Conservation (phyloP, 2,113 vertebrate species). For the Ameiurus melas region DNA sequence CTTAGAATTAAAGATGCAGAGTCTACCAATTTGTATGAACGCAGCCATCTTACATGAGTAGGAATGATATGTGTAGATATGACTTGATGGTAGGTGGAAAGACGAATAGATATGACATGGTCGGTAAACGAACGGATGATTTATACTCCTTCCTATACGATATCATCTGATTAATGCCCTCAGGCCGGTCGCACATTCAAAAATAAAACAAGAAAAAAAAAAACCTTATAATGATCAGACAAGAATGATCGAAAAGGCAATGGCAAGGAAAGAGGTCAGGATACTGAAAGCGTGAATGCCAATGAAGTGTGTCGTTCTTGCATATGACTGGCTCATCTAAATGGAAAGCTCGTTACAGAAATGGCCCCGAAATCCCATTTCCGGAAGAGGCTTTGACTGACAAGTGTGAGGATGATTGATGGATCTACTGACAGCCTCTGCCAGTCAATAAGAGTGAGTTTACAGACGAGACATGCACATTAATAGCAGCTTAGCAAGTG, state of each 20-base stretch:
- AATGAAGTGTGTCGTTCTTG: constrained; percentile 24
- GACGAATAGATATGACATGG: not conserved
- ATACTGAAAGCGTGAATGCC: not conserved
- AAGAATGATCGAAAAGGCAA: constrained; percentile 1
- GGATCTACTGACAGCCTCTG: constrained; percentile 19
- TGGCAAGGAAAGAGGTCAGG: not conserved
- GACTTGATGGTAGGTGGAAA: not conserved
- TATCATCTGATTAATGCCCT: not conserved
- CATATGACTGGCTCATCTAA: constrained; percentile 13
- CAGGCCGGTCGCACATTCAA: not conserved
- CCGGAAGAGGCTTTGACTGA: constrained; percentile 9
- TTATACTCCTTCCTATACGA: not conserved
- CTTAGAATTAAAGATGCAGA: not conserved
- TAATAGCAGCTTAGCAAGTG: constrained; percentile 7
- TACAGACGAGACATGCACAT: constrained; percentile 33
- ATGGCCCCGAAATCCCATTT: constrained; percentile 28
- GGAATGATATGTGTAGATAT: not conserved
- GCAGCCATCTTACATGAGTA: not conserved
- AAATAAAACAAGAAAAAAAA: not conserved
- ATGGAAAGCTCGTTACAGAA: constrained; percentile 33
- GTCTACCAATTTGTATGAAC: not conserved
- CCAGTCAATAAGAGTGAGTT: constrained; percentile 28
- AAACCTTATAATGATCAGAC: not conserved
- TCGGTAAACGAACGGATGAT: not conserved
- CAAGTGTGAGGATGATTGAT: constrained; percentile 31